Evolutionary conservation across 2,797 vertebrate species (phyloP), one percentile per base, ranked within the genome.

Genomic region (Rachycentron canadum): DNA sequence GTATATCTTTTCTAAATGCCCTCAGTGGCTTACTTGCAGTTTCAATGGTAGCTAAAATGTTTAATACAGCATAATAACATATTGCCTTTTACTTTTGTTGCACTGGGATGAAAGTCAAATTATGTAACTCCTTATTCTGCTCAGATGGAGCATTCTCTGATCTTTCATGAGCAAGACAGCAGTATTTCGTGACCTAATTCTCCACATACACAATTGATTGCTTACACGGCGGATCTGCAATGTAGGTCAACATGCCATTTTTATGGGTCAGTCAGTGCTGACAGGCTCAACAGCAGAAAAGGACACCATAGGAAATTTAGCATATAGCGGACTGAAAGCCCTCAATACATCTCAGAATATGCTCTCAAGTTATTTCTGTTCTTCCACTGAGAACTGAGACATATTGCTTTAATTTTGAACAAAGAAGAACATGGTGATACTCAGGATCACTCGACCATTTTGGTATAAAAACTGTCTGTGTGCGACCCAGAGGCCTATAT

Each of bases 101-200:
- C 73, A 57, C 21, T 65, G 66, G 38, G 84, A 86, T 79, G 64
- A 76, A 40, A 81, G 61, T 79, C 57, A 65, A 11, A 69, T 88
- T 79, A 86, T 75, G 77, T 71, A 89, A 91, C 47, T 77, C 16
- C 56, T 49, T 56, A 69, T 88, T 76, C 52, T 38, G 45, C 77
- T 84, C 55, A 57, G 55, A 78, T 55, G 79, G 80, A 80, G 87
- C 79, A 81, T 82, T 73, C 66, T 85, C 58, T 67, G 65, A 80
- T 75, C 67, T 70, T 84, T 87, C 45, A 69, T 58, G 56, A 74
- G 68, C 32, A 45, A 82, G 60, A 70, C 45, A 76, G 41, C 77
- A 84, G 79, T 71, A 63, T 86, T 79, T 83, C 50, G 36, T 88
- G 87, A 85, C 87, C 89, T 68, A 85, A 75, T 88, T 91, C 73